Evolutionary conservation across 2,888 invertebrate genomes (phyloP), one percentile per base, ranked within the genome.

Genomic region (Melipona bicolor): DNA sequence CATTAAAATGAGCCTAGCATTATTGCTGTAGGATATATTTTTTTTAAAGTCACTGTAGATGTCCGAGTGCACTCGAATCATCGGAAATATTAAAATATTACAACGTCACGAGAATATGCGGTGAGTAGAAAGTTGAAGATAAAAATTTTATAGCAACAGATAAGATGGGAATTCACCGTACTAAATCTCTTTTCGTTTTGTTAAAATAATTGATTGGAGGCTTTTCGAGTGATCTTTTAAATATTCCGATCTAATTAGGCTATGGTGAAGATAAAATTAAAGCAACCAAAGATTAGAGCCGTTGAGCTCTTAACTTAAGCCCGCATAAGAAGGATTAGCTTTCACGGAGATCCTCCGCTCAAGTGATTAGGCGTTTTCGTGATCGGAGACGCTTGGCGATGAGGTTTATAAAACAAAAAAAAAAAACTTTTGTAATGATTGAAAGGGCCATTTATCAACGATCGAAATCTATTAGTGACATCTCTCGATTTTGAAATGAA

Each of bases 321-420:
- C 70, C 62, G 52, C 43, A 64, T 87, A 85, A 88, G 87, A 73
- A 67, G 87, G 87, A 88, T 87, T 83, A 83, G 81, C 79, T 75
- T 70, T 81, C 59, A 62, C 64, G 65, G 80, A 67, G 77, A 77
- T 80, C 64, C 76, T 32, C 84, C 81, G 87, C 84, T 87, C 87
- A 85, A 84, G 67, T 81, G 87, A 87, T 87, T 79, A 86, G 77
- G 77, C 77, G 72, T 79, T 84, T 83, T 74, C 68, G 24, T 61
- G 50, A 54, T 52, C 52, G 32, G 50, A 32, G 64, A 36, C 32
- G 68, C 75, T 64, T 65, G 75, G 67, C 50, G 62, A 64, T 50
- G 67, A 50, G 71, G 70, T 78, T 81, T 56, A 84, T 43, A 43
- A 43, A 43, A 11, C 43, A 54, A 81, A 61, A 59, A 21, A 54